Base-by-base conservation (phyloP, 1,140 invertebrate genomes). In the Helicoverpa armigera region DNA sequence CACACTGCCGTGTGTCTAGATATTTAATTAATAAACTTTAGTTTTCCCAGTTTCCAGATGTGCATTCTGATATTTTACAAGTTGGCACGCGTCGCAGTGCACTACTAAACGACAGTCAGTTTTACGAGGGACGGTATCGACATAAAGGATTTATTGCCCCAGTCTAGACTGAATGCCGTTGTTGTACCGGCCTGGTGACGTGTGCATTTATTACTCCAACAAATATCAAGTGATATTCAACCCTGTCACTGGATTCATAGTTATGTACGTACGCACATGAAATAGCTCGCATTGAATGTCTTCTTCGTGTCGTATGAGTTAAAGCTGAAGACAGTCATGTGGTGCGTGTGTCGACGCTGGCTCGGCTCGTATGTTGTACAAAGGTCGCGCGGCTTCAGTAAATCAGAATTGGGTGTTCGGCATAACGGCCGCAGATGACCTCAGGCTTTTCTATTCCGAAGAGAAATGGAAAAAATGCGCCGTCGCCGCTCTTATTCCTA, bases 321-420 rank as follows among this genome's bases (percentile, higher is more conserved):
- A 43, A 43, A 43, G 35, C 35, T 43, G 9, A 43, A 43, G 35
- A 43, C 23, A 23, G 23, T 23, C 23, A 43, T 43, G 5, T 9
- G 35, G 3, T 43, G 35, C 35, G 35, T 43, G 35, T 43, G 35
- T 43, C 12, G 9, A 50, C n/a, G 51, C 23, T 29, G 43, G 70
- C 5, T 35, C 0, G 1, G 0, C 14, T 79, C 82, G 74, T 84
- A 35, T 88, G 60, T 86, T 83, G 13, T 31, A 11, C 12, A 67
- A 77, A 78, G 63, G 14, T 67, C 53, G 67, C 67, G 53, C 69
- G 82, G 78, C 54, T 67, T 75, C 79, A 87, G 83, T 90, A 90
- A 89, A 88, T 90, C 89, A 88, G 89, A 86, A 85, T 85, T 80
- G 80, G 74, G 74, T 81, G 76, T 82, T 75, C 83, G 79, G 72